These are phyloP conservation scores for Anhinga anhinga DNA, from an alignment of 2,113 vertebrate genomes.

Conservation along the genomic window DNA sequence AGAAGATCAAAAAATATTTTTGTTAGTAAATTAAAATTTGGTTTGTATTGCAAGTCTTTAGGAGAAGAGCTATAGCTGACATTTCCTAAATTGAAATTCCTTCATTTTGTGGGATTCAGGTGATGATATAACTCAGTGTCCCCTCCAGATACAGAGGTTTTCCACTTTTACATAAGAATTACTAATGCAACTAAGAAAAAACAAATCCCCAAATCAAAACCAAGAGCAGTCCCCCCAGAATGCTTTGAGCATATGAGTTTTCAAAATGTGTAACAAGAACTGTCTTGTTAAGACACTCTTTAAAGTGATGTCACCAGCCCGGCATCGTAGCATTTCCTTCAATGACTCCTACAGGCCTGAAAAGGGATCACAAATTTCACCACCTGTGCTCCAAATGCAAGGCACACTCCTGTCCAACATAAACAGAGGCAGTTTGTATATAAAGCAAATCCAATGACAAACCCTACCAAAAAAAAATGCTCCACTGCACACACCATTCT, in stretches of 20 bases:
- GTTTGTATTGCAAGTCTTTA: neutral
- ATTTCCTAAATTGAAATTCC: neutral
- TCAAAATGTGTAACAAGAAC: neutral
- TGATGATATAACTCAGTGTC: no score
- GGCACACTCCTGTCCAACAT: neutral
- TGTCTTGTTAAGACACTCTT: neutral
- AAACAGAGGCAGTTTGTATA: neutral
- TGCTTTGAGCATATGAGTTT: neutral
- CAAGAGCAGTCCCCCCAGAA: neutral
- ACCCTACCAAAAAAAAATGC: neutral
- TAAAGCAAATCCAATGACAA: neutral
- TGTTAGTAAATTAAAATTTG: neutral
- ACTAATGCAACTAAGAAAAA: neutral
- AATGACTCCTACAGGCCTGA: neutral
- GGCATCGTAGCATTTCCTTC: rapidly evolving
- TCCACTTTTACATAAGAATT: neutral
- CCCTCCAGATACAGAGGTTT: neutral
- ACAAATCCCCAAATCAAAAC: neutral
- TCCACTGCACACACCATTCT: neutral
- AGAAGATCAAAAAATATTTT: neutral
- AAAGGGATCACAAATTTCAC: neutral
- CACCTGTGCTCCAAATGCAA: neutral
- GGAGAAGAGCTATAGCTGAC: neutral
- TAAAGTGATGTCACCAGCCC: neutral
- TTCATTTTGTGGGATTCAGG: neutral